phyloP scores from a whole-genome alignment of 2,797 vertebrate genomes.

The Danio tinwini region DNA sequence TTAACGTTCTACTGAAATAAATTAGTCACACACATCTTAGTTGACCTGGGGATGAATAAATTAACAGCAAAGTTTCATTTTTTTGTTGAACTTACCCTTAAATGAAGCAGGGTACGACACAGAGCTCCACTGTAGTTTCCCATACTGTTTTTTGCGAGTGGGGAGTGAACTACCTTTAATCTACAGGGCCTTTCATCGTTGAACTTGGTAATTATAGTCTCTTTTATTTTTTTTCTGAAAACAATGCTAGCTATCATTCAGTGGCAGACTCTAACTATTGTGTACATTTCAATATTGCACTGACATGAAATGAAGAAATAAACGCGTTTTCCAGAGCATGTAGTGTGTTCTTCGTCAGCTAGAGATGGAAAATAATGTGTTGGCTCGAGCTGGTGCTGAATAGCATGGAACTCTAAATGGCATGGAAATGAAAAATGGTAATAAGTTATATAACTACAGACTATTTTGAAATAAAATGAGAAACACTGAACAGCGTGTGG shows the following conservation, averaged over 20 bases:
- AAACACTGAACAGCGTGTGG: conserved; percentile 72
- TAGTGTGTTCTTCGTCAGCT: conserved; percentile 20
- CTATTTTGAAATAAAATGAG: conserved; percentile 98
- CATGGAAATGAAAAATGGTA: conserved; percentile 91
- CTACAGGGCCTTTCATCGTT: conserved; percentile 47
- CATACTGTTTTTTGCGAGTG: conserved; percentile 66
- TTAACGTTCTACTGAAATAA: too few relatives aligned
- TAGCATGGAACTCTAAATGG: conserved; percentile 81
- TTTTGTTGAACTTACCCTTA: conserved; percentile 43
- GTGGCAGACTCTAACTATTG: conserved; percentile 78
- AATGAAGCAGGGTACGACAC: conserved; percentile 38
- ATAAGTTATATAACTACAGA: conserved; percentile 85
- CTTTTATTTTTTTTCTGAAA: conserved; percentile 44
- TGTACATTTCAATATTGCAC: conserved; percentile 90
- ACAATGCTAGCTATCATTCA: conserved; percentile 72
- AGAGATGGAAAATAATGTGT: conserved; percentile 22
- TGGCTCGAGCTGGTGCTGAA: conserved; percentile 50
- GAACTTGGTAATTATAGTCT: conserved; percentile 40
- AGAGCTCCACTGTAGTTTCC: conserved; percentile 56
- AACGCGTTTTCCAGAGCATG: conserved; percentile 77
- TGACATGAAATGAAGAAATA: conserved; percentile 81
- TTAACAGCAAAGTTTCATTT: neutral
- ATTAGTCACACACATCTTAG: too few relatives aligned
- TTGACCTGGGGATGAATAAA: conserved; percentile 10
- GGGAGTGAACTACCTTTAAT: conserved; percentile 45